These are phyloP conservation scores for Danaus chrysippus DNA, from an alignment of 2,888 invertebrate genomes.

Conservation along the genomic window DNA sequence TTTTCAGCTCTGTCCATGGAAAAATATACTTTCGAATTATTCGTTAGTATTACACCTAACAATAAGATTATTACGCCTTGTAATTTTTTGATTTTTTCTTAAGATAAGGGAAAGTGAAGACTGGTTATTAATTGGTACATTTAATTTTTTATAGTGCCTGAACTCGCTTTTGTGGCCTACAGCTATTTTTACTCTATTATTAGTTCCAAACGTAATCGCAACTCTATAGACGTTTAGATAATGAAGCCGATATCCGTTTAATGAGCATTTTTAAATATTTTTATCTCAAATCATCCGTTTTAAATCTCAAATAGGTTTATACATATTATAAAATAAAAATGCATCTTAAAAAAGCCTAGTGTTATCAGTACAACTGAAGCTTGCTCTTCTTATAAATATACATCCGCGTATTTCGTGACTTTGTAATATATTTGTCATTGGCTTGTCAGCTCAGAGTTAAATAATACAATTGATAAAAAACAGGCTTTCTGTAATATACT, in stretches of 20 bases:
- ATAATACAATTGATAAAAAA: conserved; percentile 49
- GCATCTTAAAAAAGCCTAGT: background rate
- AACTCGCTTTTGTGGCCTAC: background rate
- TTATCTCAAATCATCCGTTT: too few relatives aligned
- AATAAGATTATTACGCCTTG: too few relatives aligned
- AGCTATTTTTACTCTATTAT: background rate
- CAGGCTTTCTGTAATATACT: conserved; percentile 38
- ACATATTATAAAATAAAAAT: background rate
- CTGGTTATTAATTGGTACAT: background rate
- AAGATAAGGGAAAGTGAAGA: too few relatives aligned
- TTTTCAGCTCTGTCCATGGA: too few relatives aligned
- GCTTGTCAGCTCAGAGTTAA: conserved; percentile 17
- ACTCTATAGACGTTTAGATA: background rate
- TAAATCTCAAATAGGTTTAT: background rate
- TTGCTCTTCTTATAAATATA: background rate
- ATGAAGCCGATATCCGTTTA: background rate
- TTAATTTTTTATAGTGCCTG: background rate
- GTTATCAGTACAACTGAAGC: background rate
- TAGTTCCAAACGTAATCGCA: background rate
- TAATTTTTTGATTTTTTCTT: too few relatives aligned
- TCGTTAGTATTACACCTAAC: too few relatives aligned
- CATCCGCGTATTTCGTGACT: conserved; percentile 1
- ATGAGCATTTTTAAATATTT: background rate
- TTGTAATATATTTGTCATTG: conserved; percentile 22
- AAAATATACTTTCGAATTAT: too few relatives aligned